These are phyloP conservation scores for Anagyrus pseudococci DNA, from an alignment of 2,888 invertebrate species.

Conservation along the genomic window DNA sequence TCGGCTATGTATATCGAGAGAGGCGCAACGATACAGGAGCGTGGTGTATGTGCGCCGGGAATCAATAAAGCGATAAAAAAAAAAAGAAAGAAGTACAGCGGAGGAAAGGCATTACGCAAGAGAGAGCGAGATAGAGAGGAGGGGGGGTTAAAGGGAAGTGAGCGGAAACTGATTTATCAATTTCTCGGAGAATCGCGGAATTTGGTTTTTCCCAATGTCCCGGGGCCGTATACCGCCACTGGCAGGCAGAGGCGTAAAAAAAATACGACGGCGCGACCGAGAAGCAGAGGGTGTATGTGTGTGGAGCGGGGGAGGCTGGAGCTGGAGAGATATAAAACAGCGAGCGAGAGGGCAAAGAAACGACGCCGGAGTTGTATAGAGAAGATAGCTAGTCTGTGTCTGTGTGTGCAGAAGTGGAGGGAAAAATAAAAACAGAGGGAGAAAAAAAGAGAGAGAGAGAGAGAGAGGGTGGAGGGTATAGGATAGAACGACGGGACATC, in stretches of 20 bases:
- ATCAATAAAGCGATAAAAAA: too few relatives aligned
- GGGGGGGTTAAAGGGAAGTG: neutral
- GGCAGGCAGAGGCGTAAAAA: neutral
- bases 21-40: too few relatives aligned
- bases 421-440: constrained; percentile 12
- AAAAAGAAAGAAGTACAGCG: too few relatives aligned
- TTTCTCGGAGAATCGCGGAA: constrained; percentile 6
- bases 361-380: too few relatives aligned
- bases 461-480: constrained; percentile 16
- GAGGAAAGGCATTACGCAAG: too few relatives aligned
- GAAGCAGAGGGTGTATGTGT: too few relatives aligned
- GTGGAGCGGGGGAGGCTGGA: too few relatives aligned
- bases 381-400: too few relatives aligned
- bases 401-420: too few relatives aligned
- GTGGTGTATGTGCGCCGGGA: too few relatives aligned
- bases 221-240: neutral
- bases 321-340: neutral
- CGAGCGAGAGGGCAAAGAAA: neutral
- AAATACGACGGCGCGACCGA: too few relatives aligned
- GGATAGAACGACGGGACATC: neutral
- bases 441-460: constrained; percentile 19
- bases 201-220: constrained; percentile 22
- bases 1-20: too few relatives aligned
- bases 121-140: neutral
- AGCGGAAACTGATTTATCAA: neutral